Conservation (phyloP, 2,797 vertebrate species). For the Steatocranus sp. region DNA sequence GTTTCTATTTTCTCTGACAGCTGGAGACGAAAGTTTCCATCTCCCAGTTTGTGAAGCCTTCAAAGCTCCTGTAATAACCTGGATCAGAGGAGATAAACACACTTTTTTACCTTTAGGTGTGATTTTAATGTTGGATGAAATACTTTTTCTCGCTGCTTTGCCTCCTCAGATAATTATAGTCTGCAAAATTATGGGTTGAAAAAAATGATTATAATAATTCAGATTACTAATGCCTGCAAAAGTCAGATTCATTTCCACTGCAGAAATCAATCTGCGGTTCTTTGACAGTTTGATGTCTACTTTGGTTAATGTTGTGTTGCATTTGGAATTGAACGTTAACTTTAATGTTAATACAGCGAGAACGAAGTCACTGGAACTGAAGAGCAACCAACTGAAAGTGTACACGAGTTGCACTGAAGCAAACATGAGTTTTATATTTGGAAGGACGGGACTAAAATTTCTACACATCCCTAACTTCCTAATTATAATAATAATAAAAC, state of each 20-base stretch:
- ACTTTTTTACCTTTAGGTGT: background rate
- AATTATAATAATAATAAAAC: background rate
- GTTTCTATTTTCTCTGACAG: background rate
- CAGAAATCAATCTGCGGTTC: background rate
- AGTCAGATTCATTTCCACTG: background rate
- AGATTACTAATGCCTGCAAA: background rate
- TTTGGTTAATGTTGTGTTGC: background rate
- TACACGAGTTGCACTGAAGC: background rate
- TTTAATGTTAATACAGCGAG: background rate
- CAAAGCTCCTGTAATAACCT: background rate
- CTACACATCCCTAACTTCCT: fast-evolving
- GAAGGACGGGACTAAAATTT: background rate
- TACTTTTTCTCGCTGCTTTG: background rate
- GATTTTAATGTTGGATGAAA: background rate
- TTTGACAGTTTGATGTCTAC: background rate
- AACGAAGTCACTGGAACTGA: fast-evolving
- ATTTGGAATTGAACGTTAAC: background rate
- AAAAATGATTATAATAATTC: background rate
- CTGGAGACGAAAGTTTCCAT: background rate
- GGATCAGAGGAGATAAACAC: background rate
- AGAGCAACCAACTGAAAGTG: background rate
- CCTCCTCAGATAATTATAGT: background rate
- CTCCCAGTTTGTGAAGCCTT: too few relatives aligned
- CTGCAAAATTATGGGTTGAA: background rate
- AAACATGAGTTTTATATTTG: fast-evolving